Evolutionary conservation across 2,113 vertebrate species (phyloP).

Genomic region (Phalacrocorax aristotelis): DNA sequence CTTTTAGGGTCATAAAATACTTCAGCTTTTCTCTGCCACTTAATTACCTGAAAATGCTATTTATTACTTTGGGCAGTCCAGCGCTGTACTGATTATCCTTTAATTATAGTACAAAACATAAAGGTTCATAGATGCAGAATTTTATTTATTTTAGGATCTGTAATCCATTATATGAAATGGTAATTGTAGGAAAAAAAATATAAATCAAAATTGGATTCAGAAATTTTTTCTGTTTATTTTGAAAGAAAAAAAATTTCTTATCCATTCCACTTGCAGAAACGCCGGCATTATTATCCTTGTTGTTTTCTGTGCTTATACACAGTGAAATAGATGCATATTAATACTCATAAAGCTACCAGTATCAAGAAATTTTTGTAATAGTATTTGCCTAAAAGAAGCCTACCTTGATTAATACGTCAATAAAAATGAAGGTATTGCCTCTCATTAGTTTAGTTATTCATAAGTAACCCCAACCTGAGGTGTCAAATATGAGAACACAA

Average conservation of each 20-base stretch:
- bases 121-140: neutral
- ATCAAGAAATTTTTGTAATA: neutral
- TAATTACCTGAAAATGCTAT: neutral
- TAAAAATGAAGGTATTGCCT: neutral
- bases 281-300: neutral
- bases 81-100: neutral
- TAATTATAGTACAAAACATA: neutral
- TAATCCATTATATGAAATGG: neutral
- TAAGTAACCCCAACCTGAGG: neutral
- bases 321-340: neutral
- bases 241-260: neutral
- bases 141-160: neutral
- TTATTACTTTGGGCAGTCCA: neutral
- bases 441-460: neutral
- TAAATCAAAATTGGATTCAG: neutral
- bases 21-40: neutral
- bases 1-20: neutral
- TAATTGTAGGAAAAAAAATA: neutral
- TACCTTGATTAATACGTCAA: neutral
- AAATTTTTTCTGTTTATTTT: neutral
- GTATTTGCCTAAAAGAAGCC: neutral
- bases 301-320: neutral
- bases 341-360: neutral
- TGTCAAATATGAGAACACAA: neutral
- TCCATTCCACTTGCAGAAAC: neutral